Base-by-base conservation (phyloP, 1,140 invertebrate genomes). In the Caenorhabditis brenneri region DNA sequence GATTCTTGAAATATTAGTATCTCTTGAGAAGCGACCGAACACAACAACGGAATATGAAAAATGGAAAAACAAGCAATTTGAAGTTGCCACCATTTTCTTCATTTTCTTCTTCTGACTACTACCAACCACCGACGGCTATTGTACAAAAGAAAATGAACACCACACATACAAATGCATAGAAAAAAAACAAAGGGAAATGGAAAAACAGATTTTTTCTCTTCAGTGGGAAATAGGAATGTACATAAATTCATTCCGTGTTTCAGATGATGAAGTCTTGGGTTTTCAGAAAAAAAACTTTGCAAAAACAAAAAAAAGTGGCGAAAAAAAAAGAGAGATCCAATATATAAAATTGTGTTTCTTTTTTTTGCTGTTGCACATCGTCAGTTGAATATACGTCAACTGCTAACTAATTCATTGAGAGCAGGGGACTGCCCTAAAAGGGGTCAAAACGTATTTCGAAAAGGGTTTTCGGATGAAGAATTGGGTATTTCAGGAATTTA, bases 331-430 rank as follows among this genome's bases (percentile, higher is more conserved):
- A 58, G 27, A n/a, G n/a, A 51, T 16, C 48, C 15, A 19, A 51
- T n/a, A n/a, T n/a, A n/a, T n/a, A n/a, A n/a, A n/a, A n/a, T n/a
- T n/a, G n/a, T n/a, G n/a, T n/a, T 51, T 51, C n/a, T 51, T 51
- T 51, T 51, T 19, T 15, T 51, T 15, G n/a, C n/a, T n/a, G n/a
- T n/a, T n/a, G n/a, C n/a, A n/a, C 1, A 10, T 27, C 53, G 9
- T 15, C 10, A 6, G 6, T 51, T n/a, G 16, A 19, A 51, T n/a
- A 51, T 58, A 58, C 53, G 53, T 58, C 53, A 58, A 58, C 53
- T 58, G 29, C 53, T 58, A 58, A 58, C 53, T 58, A 58, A 58
- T 58, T 58, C 53, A 58, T 58, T 46, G 53, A 10, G 7, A n/a
- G n/a, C n/a, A n/a, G n/a, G n/a, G n/a, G n/a, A n/a, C n/a, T 24